phyloP scores from a whole-genome alignment of 2,113 vertebrate species.

The Dipodomys ordii region DNA sequence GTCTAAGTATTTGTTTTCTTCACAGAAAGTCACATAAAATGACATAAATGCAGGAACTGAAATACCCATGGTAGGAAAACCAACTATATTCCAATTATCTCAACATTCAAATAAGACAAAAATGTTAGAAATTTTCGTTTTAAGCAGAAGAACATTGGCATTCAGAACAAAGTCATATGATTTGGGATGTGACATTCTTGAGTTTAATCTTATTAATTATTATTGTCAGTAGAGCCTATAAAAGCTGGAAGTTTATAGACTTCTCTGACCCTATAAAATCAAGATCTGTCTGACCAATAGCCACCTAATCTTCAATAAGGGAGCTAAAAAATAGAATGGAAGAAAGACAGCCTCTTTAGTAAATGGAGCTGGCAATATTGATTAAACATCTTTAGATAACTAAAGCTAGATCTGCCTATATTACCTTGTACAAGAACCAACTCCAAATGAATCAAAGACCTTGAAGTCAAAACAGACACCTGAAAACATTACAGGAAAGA shows the following conservation, averaged over 20 bases:
- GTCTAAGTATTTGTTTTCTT: background rate
- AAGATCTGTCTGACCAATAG: background rate
- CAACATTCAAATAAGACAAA: background rate
- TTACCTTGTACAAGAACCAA: too few relatives aligned
- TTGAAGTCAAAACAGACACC: too few relatives aligned
- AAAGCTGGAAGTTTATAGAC: background rate
- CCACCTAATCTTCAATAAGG: too few relatives aligned
- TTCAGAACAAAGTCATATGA: background rate
- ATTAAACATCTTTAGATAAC: too few relatives aligned
- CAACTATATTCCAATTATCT: background rate
- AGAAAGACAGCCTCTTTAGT: too few relatives aligned
- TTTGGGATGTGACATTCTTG: background rate
- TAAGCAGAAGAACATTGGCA: background rate
- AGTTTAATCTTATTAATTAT: background rate
- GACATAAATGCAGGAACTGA: background rate
- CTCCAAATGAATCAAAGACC: too few relatives aligned
- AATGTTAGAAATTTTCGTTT: conserved; percentile 14
- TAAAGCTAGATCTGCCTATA: too few relatives aligned
- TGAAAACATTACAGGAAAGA: too few relatives aligned
- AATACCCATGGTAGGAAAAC: background rate
- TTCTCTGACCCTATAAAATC: background rate
- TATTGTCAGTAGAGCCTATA: background rate
- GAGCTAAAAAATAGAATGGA: too few relatives aligned
- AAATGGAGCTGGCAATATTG: too few relatives aligned
- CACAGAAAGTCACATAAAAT: background rate